Evolutionary conservation across 2,888 invertebrate genomes (phyloP).

Genomic region (Drosophila nr. medialis): DNA sequence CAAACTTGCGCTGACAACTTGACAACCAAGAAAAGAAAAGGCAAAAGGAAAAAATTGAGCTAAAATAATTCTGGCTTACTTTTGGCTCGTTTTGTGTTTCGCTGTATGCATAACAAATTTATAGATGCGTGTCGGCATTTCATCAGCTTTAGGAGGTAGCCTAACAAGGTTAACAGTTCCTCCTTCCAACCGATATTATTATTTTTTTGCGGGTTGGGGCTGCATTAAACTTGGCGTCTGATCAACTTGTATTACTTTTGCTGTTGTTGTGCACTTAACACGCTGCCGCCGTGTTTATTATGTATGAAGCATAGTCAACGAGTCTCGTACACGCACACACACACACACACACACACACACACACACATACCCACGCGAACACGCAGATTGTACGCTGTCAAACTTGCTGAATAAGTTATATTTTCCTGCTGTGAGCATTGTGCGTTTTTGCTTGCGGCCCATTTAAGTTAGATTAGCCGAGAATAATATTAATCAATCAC

Average conservation of each 20-base stretch:
- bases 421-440: conserved; percentile 49
- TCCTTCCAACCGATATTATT: background rate
- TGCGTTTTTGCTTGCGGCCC: conserved; percentile 62
- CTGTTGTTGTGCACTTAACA: conserved; percentile 67
- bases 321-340: conserved; percentile 59
- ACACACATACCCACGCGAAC: conserved; percentile 25
- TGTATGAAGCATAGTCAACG: conserved; percentile 73
- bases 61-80: conserved; percentile 38
- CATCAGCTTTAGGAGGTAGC: conserved; percentile 50
- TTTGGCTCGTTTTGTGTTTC: conserved; percentile 13
- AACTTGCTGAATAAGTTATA: conserved; percentile 77
- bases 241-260: conserved; percentile 41
- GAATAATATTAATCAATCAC: conserved; percentile 81
- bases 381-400: conserved; percentile 31
- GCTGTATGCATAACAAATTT: conserved; percentile 69
- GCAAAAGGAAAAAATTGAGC: conserved; percentile 25
- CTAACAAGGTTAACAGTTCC: conserved; percentile 48
- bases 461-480: conserved; percentile 80
- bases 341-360: conserved; percentile 27
- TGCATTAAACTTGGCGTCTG: conserved; percentile 44
- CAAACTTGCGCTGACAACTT: conserved; percentile 54
- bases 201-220: conserved; percentile 2
- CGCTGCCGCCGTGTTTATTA: conserved; percentile 71
- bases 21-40: conserved; percentile 27
- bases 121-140: conserved; percentile 56